These are phyloP conservation scores for Elysia crispata DNA, from an alignment of 2,888 invertebrate species.

Conservation along the genomic window DNA sequence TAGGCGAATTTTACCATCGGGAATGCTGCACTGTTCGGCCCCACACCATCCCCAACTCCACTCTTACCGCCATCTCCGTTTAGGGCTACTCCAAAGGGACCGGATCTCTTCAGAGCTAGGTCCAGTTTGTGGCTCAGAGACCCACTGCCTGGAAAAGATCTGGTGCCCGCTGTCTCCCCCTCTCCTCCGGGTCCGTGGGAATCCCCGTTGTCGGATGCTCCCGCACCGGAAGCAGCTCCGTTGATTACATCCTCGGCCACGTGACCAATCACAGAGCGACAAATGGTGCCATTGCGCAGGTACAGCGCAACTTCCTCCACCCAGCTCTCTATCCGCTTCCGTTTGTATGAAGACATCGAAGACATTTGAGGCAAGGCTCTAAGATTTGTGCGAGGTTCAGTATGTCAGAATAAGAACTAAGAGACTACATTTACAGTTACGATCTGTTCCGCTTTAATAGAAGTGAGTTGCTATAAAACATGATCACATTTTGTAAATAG, in stretches of 20 bases:
- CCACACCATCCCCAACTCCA: background rate
- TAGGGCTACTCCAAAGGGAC: background rate
- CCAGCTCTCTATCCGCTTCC: slow-evolving; percentile 54
- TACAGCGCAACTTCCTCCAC: slow-evolving; percentile 51
- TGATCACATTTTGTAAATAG: too few relatives aligned
- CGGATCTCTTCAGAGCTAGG: background rate
- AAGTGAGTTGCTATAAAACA: too few relatives aligned
- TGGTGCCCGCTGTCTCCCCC: background rate
- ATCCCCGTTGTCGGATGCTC: too few relatives aligned
- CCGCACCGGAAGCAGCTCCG: background rate
- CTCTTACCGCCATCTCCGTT: background rate
- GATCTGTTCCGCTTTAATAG: too few relatives aligned
- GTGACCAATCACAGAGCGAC: slow-evolving; percentile 50
- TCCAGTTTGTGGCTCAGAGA: background rate
- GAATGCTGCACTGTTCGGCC: slow-evolving; percentile 20
- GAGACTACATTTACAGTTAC: too few relatives aligned
- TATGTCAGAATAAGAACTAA: too few relatives aligned
- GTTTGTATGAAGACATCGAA: slow-evolving; percentile 47
- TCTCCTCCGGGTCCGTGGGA: background rate
- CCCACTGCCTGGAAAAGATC: background rate
- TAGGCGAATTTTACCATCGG: slow-evolving; percentile 48
- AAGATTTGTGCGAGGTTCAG: too few relatives aligned
- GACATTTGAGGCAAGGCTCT: too few relatives aligned
- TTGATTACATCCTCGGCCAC: slow-evolving; percentile 39
- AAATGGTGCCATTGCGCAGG: slow-evolving; percentile 52